Conservation (phyloP, 2,888 invertebrate genomes). For the Caenorhabditis japonica region DNA sequence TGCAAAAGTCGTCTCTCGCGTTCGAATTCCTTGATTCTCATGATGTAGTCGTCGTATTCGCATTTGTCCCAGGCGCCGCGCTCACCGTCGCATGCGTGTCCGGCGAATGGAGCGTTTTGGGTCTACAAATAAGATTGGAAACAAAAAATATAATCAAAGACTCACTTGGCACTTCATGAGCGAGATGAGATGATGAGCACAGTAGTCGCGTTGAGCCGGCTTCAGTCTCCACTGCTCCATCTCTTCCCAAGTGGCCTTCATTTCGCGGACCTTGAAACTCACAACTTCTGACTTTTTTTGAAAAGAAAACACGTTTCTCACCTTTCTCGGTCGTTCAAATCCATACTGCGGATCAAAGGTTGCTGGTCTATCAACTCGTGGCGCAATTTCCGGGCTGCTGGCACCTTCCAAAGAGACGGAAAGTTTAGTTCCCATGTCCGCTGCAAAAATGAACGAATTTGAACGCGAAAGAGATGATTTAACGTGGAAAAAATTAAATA, state of each 20-base stretch:
- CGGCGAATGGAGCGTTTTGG: conserved; percentile 72
- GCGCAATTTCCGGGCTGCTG: conserved; percentile 69
- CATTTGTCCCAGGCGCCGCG: conserved; percentile 73
- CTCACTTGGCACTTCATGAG: conserved; percentile 71
- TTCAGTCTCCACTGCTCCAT: conserved; percentile 72
- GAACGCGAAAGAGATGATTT: neutral
- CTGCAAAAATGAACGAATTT: conserved; percentile 10
- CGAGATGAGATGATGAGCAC: conserved; percentile 73
- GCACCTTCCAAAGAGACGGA: conserved; percentile 71
- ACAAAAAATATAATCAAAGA: neutral
- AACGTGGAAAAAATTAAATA: too few species aligned
- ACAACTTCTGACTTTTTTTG: neutral
- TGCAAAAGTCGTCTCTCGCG: conserved; percentile 74
- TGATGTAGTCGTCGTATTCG: conserved; percentile 75
- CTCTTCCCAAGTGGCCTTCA: conserved; percentile 69
- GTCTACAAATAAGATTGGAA: conserved; percentile 53
- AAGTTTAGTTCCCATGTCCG: conserved; percentile 73
- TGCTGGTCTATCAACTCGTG: conserved; percentile 73
- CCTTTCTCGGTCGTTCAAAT: conserved; percentile 71
- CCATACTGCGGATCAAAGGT: conserved; percentile 76
- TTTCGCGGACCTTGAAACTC: conserved; percentile 56
- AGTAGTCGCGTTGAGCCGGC: conserved; percentile 74
- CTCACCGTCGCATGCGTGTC: conserved; percentile 69
- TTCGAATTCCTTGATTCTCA: conserved; percentile 76
- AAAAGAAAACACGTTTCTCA: conserved; percentile 13